Evolutionary conservation across 2,888 invertebrate species (phyloP).

Genomic region (Macroteleia sp.): DNA sequence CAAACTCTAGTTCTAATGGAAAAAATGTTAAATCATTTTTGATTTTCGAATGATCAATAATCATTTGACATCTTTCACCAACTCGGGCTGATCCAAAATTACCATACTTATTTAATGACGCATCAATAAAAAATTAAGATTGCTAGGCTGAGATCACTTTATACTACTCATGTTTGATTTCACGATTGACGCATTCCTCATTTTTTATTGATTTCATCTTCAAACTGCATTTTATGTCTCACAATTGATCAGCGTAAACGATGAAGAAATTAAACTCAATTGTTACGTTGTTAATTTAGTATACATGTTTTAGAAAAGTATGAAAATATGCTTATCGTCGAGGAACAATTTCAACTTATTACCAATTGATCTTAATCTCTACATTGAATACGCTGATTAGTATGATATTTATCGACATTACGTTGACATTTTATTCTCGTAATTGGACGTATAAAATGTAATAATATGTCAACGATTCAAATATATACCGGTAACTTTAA

Average conservation of each 20-base stretch:
- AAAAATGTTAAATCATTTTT: constrained; percentile 5
- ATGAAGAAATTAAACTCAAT: constrained; percentile 5
- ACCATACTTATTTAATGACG: constrained; percentile 40
- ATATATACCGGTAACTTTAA: constrained; percentile 31
- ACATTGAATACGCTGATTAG: constrained; percentile 5
- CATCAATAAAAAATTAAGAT: constrained; percentile 51
- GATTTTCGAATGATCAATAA: background rate
- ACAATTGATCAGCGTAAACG: constrained; percentile 4
- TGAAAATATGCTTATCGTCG: constrained; percentile 33
- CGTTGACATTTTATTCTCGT: constrained; percentile 23
- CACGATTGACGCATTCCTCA: constrained; percentile 27
- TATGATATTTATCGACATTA: background rate
- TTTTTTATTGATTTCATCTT: constrained; percentile 45
- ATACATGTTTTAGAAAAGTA: constrained; percentile 40
- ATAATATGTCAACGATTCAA: constrained; percentile 24
- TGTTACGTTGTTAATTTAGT: background rate
- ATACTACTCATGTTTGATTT: constrained; percentile 35
- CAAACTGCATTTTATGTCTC: constrained; percentile 31
- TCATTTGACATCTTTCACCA: constrained; percentile 29
- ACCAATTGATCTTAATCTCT: constrained; percentile 5
- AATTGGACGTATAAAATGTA: constrained; percentile 8
- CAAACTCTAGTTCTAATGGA: constrained; percentile 33
- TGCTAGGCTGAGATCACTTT: constrained; percentile 42
- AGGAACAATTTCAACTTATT: constrained; percentile 31
- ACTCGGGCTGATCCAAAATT: constrained; percentile 38